phyloP scores from a whole-genome alignment of 2,113 vertebrate genomes.

The Mobula hypostoma region DNA sequence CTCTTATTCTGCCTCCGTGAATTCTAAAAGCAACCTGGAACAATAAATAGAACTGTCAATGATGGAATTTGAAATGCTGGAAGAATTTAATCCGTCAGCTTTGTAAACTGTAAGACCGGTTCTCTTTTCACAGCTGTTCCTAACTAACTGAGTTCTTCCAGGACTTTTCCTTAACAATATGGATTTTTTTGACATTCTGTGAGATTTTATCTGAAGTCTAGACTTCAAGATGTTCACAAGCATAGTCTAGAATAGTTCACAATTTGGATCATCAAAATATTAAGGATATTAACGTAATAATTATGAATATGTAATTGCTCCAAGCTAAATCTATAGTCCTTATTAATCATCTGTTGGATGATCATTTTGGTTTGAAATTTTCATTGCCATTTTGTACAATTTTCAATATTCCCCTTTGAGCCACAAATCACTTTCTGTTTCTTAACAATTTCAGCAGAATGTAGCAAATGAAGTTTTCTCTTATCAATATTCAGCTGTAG shows the following conservation, averaged over 20 bases:
- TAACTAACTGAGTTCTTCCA: no score
- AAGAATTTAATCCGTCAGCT: no score
- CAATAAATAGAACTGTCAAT: no score
- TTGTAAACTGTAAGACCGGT: no score
- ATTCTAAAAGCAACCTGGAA: background rate
- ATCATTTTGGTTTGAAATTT: background rate
- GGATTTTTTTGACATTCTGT: background rate
- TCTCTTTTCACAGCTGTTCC: no score
- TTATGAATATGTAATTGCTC: background rate
- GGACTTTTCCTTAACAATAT: background rate
- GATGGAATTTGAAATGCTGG: no score
- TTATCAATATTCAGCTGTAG: no score
- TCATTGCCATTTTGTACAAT: background rate
- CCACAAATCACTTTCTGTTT: background rate
- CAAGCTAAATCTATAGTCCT: background rate
- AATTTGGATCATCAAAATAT: background rate
- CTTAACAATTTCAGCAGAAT: background rate
- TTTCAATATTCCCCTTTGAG: background rate
- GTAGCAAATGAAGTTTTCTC: background rate
- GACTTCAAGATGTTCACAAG: background rate
- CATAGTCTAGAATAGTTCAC: background rate
- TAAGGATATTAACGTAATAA: background rate
- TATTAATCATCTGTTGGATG: background rate
- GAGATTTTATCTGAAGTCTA: background rate
- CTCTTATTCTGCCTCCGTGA: background rate